Conservation (phyloP, 1,140 invertebrate genomes). For the Hycleus cichorii region DNA sequence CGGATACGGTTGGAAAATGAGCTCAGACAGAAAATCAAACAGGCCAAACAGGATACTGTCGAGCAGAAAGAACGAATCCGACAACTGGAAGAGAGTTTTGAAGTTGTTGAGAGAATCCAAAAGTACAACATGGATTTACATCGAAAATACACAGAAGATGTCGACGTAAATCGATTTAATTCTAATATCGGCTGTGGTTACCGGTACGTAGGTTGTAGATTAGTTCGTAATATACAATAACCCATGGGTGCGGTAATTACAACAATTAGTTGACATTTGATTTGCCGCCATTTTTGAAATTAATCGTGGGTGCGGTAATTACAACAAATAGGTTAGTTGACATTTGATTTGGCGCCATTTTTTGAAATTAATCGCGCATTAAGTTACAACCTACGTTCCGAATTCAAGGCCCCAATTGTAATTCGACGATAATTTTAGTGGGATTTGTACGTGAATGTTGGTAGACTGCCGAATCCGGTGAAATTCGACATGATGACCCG, state of each 20-base stretch:
- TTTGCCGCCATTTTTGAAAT: neutral
- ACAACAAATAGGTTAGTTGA: too few species aligned
- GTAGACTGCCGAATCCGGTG: conserved; percentile 54
- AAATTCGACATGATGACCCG: conserved; percentile 51
- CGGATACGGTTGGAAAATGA: conserved; percentile 29
- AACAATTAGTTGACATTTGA: too few species aligned
- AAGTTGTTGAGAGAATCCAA: neutral
- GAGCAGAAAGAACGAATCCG: conserved; percentile 28
- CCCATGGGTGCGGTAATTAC: too few species aligned
- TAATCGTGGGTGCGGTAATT: neutral
- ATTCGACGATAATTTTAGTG: conserved; percentile 42
- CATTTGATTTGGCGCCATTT: too few species aligned
- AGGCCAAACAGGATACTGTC: conserved; percentile 26
- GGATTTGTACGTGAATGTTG: conserved; percentile 53
- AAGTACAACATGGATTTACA: neutral
- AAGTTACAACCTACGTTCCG: neutral
- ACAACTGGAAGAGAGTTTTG: conserved; percentile 21
- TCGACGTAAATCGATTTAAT: neutral
- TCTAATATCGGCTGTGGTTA: too few species aligned
- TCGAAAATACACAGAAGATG: conserved; percentile 8
- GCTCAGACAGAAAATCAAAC: conserved; percentile 24
- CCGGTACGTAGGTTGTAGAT: too few species aligned
- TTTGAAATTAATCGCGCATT: neutral
- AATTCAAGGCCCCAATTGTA: too few species aligned
- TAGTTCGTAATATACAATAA: too few species aligned